Conservation (phyloP, 35 echinoderm and acorn worm species). For the Patiria miniata region DNA sequence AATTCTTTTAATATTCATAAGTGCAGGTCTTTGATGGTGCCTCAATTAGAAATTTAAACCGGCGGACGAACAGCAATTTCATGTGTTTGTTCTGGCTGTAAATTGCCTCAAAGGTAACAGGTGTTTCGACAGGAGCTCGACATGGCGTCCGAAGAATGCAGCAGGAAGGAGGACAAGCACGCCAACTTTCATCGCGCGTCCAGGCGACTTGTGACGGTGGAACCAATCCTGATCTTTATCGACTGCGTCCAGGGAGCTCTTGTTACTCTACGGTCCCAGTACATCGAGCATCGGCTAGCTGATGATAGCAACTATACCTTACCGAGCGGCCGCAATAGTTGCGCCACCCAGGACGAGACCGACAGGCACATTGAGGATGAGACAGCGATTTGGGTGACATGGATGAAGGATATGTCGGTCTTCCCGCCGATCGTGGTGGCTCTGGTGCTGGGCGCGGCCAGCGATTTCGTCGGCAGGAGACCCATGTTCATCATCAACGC, state of each 20-base stretch:
- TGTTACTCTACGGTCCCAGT: constrained; percentile 21
- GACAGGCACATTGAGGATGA: constrained; percentile 27
- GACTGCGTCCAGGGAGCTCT: constrained; percentile 25
- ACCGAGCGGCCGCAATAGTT: neutral
- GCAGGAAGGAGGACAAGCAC: too few species aligned
- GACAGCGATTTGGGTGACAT: constrained; percentile 50
- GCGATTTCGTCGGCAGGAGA: constrained; percentile 52
- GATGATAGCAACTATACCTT: constrained; percentile 31
- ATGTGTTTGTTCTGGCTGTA: too few species aligned
- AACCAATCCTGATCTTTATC: constrained; percentile 42
- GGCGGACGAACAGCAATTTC: too few species aligned
- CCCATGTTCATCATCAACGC: constrained; percentile 55
- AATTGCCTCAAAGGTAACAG: too few species aligned
- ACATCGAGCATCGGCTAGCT: constrained; percentile 38
- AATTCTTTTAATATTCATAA: too few species aligned
- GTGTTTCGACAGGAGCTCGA: too few species aligned
- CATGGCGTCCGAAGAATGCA: too few species aligned
- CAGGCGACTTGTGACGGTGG: neutral
- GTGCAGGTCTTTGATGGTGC: too few species aligned
- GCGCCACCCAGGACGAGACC: neutral
- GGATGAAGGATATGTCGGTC: constrained; percentile 46
- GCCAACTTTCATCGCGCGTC: neutral
- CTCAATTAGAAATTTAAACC: too few species aligned
- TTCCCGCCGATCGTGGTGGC: constrained; percentile 40
- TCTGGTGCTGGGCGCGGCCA: constrained; percentile 22